These are phyloP conservation scores for Ophion slaviceki DNA, from an alignment of 2,888 invertebrate genomes.

Conservation along the genomic window DNA sequence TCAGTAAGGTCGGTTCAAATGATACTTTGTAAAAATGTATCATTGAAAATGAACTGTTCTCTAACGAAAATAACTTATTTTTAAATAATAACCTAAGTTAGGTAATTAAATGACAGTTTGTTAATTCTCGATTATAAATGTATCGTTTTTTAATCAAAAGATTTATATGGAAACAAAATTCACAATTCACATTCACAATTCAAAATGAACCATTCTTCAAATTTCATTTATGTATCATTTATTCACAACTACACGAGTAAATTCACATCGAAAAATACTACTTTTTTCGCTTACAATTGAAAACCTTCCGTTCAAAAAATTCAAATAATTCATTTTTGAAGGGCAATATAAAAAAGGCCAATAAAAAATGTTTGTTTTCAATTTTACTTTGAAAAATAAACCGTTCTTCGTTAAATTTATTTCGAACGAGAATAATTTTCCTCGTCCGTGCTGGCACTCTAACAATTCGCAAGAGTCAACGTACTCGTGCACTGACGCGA, in stretches of 20 bases:
- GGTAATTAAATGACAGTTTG: too few species aligned
- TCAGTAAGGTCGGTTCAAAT: too few species aligned
- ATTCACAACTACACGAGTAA: too few species aligned
- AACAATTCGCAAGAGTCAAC: conserved; percentile 35
- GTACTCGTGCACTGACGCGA: conserved; percentile 16
- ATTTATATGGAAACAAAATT: background rate
- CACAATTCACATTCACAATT: background rate
- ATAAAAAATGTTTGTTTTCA: too few species aligned
- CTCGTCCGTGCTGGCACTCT: background rate
- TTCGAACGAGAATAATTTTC: background rate
- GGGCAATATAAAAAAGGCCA: too few species aligned
- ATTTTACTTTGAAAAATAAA: too few species aligned
- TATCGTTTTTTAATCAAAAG: background rate
- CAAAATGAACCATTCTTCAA: background rate
- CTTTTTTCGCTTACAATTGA: too few species aligned
- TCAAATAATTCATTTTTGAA: too few species aligned
- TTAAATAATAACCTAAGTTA: too few species aligned
- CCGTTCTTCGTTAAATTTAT: too few species aligned
- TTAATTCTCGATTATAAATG: background rate
- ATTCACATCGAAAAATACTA: too few species aligned
- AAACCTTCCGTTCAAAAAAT: too few species aligned
- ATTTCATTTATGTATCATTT: background rate
- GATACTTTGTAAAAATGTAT: background rate
- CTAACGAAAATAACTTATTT: background rate
- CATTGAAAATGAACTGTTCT: background rate